Evolutionary conservation across 1,140 invertebrate genomes (phyloP).

Genomic region (Drosophila grimshawi): DNA sequence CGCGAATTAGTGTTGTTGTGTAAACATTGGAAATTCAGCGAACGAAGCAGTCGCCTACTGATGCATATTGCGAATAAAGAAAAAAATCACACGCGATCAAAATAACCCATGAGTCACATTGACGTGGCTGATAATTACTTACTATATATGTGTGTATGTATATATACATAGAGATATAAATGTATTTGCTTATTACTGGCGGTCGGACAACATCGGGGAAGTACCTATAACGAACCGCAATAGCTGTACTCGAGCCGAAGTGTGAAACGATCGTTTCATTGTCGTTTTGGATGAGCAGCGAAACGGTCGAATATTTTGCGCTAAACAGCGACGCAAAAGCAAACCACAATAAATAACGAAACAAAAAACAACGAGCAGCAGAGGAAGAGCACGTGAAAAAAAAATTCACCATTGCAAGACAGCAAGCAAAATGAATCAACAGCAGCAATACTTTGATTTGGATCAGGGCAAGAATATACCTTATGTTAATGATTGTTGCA

Average conservation of each 20-base stretch:
- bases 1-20: constrained; percentile 4
- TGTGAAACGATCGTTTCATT: constrained; percentile 47
- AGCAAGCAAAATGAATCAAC: constrained; percentile 52
- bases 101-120: constrained; percentile 77
- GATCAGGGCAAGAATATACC: constrained; percentile 66
- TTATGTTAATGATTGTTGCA: constrained; percentile 70
- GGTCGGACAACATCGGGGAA: constrained; percentile 62
- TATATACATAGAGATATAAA: too few species aligned
- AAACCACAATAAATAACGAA: neutral
- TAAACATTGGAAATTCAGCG: constrained; percentile 36
- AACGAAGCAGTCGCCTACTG: constrained; percentile 15
- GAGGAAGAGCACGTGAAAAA: constrained; percentile 14
- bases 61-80: constrained; percentile 6
- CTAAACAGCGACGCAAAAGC: constrained; percentile 33
- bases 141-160: too few species aligned
- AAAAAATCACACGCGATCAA: constrained; percentile 62
- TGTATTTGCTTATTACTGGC: constrained; percentile 41
- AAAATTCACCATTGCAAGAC: neutral
- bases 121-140: constrained; percentile 47
- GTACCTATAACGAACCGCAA: constrained; percentile 56
- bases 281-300: constrained; percentile 35
- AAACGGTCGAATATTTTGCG: constrained; percentile 29
- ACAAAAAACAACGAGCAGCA: neutral
- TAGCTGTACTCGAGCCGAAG: constrained; percentile 34
- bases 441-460: constrained; percentile 60